These are phyloP conservation scores for Sycobia sp. DNA, from an alignment of 1,140 invertebrate species.

Conservation along the genomic window DNA sequence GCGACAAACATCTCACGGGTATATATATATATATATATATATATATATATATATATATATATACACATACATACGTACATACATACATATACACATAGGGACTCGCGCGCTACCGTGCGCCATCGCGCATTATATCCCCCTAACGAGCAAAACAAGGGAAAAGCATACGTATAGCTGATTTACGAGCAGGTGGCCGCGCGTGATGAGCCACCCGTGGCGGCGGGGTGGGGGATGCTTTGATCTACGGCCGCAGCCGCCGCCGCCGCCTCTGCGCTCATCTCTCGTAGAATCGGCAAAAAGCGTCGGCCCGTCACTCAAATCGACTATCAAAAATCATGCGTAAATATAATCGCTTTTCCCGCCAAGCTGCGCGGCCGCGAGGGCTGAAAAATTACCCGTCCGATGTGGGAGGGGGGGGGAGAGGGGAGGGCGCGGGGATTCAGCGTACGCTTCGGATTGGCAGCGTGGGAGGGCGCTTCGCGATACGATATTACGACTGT, in stretches of 20 bases:
- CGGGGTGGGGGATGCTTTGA: too few species aligned
- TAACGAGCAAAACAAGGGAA: constrained; percentile 51
- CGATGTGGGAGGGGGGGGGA: not conserved
- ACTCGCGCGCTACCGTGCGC: too few species aligned
- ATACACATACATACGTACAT: too few species aligned
- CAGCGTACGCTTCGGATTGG: too few species aligned
- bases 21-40: too few species aligned
- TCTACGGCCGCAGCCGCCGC: constrained; percentile 25
- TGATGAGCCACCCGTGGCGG: constrained; percentile 43
- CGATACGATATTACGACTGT: too few species aligned
- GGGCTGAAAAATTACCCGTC: not conserved
- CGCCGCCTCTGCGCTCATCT: constrained; percentile 17
- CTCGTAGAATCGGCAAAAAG: constrained; percentile 28
- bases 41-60: too few species aligned
- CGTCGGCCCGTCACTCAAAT: constrained; percentile 26
- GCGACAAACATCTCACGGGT: too few species aligned
- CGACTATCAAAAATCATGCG: constrained; percentile 35
- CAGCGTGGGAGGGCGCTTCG: too few species aligned
- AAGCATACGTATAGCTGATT: constrained; percentile 48
- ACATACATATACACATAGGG: too few species aligned
- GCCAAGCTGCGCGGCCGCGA: not conserved
- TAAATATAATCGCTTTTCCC: constrained; percentile 27
- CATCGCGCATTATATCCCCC: constrained; percentile 24
- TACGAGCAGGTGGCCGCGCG: constrained; percentile 39
- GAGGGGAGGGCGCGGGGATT: too few species aligned